Evolutionary conservation across 2,797 vertebrate species (phyloP), one percentile per base, ranked within the genome.

Genomic region (Pseudochirops corinnae): DNA sequence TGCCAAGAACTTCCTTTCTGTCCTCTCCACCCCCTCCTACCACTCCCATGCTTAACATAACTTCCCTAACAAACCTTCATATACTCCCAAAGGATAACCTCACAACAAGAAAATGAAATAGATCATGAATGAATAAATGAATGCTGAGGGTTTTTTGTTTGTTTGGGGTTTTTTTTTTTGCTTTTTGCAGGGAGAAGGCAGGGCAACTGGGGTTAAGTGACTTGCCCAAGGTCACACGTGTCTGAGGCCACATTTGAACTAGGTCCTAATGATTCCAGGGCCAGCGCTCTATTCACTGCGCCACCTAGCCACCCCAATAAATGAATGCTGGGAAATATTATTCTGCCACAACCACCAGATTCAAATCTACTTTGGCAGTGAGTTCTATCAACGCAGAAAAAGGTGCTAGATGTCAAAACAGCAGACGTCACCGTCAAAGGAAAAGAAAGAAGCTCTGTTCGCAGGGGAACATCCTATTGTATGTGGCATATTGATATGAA

Each of bases 41-140:
- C n/a, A 46, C 67, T 82, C n/a, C 24, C 39, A 91, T 4, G 91
- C 91, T 1, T 92, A 94, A 96, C 95, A 92, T n/a, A 95, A 57
- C 55, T 74, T 96, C 62, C 93, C 26, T 21, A 82, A 28, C 28
- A 90, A 95, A 33, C 39, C 95, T 95, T 31, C 5, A 90, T 50
- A 91, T 53, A 91, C 21, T 46, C 90, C 39, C 33, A 92, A 96
- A 96, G 56, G 67, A 67, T 55, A 5, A 93, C 56, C 87, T 91
- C 95, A 94, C 92, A 93, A 9, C 90, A 62, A 29, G 94, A 91
- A 13, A 92, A 94, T 87, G 11, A 87, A 93, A 95, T 93, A 90
- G 26, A 82, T 56, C 58, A 92, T 57, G 28, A 52, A 3, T 56
- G 33, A 56, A 16, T 46, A 94, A 97, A 58, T 21, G 91, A 21